A percentile compares a stretch with the other conserved stretches of the same genome.
phyloP scores from a whole-genome alignment of 2,888 invertebrate genomes.

The Morpho deidamia region DNA sequence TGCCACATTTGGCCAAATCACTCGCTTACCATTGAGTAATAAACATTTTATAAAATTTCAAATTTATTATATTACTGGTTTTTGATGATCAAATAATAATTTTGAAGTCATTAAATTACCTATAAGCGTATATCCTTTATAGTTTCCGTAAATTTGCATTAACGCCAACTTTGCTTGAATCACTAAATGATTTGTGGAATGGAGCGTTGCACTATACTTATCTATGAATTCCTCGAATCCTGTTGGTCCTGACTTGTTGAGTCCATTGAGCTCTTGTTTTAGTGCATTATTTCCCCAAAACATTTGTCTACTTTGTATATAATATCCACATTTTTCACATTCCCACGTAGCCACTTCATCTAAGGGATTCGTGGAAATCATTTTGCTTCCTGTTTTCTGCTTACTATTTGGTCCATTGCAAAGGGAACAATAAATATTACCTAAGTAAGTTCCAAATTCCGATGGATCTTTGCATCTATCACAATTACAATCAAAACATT shows the following conservation, averaged over 20 bases:
- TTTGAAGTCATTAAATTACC: slow-evolving; percentile 48
- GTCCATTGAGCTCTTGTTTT: slow-evolving; percentile 74
- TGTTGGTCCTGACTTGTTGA: slow-evolving; percentile 73
- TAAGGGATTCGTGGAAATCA: slow-evolving; percentile 80
- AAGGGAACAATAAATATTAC: slow-evolving; percentile 81
- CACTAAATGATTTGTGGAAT: slow-evolving; percentile 82
- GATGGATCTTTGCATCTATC: slow-evolving; percentile 83
- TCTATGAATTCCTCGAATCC: slow-evolving; percentile 81
- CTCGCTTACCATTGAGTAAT: too few species aligned
- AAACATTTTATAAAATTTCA: too few species aligned
- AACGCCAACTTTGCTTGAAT: slow-evolving; percentile 84
- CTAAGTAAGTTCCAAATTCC: slow-evolving; percentile 81
- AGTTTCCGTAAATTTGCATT: slow-evolving; percentile 83
- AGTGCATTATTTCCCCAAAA: slow-evolving; percentile 80
- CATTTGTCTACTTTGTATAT: slow-evolving; percentile 78
- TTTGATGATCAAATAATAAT: too few species aligned
- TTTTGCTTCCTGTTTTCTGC: slow-evolving; percentile 56
- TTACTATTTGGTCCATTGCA: slow-evolving; percentile 66
- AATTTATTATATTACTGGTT: too few species aligned
- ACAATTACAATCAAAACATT: slow-evolving; percentile 85
- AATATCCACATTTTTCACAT: slow-evolving; percentile 81
- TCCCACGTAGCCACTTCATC: slow-evolving; percentile 80
- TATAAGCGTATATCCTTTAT: slow-evolving; percentile 71
- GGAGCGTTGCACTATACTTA: slow-evolving; percentile 80
- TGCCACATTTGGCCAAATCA: too few species aligned